Conservation (phyloP, 1,140 invertebrate species). For the Mycetomoellerius zeteki region DNA sequence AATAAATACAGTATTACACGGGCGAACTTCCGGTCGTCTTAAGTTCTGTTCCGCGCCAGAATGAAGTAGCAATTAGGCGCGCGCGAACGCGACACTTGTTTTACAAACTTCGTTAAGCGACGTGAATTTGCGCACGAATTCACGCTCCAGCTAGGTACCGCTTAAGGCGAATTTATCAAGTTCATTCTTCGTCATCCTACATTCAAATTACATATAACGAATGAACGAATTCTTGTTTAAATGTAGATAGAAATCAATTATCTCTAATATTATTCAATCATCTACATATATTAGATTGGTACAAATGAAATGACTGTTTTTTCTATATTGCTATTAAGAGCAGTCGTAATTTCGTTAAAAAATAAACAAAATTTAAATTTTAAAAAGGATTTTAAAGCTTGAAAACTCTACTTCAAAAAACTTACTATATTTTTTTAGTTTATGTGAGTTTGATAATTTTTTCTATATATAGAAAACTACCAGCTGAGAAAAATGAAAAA, state of each 20-base stretch:
- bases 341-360: too few species aligned
- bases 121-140: constrained; percentile 62
- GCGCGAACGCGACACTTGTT: constrained; percentile 69
- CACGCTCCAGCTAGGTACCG: constrained; percentile 46
- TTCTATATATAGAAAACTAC: too few species aligned
- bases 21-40: constrained; percentile 31
- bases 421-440: too few species aligned
- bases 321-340: too few species aligned
- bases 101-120: constrained; percentile 73
- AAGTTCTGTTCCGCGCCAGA: constrained; percentile 41
- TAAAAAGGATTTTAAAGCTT: too few species aligned
- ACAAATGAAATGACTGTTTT: too few species aligned
- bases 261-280: neutral
- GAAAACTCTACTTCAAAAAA: too few species aligned
- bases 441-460: too few species aligned
- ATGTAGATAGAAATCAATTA: neutral
- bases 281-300: too few species aligned
- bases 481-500: too few species aligned
- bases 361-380: too few species aligned
- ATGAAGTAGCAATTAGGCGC: constrained; percentile 72
- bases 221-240: constrained; percentile 25
- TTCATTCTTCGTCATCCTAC: constrained; percentile 30
- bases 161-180: constrained; percentile 41
- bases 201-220: constrained; percentile 15
- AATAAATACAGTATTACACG: constrained; percentile 6